Conservation (phyloP, 1,140 invertebrate species). For the Aphis gossypii region DNA sequence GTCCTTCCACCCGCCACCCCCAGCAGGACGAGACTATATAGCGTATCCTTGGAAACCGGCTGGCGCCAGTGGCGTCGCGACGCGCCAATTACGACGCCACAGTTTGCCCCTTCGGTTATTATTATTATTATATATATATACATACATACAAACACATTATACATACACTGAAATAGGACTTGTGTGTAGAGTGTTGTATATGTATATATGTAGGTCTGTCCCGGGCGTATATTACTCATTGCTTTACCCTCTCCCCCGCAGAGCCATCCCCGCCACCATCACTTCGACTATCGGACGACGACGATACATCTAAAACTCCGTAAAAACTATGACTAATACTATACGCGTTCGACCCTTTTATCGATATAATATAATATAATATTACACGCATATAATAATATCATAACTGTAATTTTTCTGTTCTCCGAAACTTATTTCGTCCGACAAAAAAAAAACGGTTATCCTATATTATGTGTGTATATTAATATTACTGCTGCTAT, state of each 20-base stretch:
- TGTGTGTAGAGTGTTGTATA: background rate
- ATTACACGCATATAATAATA: background rate
- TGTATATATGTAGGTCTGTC: conserved; percentile 1
- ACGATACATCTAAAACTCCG: background rate
- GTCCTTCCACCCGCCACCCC: background rate
- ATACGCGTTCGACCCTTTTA: background rate
- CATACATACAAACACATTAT: background rate
- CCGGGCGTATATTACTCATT: conserved; percentile 41
- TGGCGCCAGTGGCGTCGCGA: conserved; percentile 56
- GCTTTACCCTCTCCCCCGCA: background rate
- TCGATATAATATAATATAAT: background rate
- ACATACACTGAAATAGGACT: background rate
- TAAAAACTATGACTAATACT: conserved; percentile 34
- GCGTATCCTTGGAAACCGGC: conserved; percentile 56
- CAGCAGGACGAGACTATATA: conserved; percentile 17
- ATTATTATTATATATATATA: background rate
- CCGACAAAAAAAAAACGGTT: background rate
- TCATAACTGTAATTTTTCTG: background rate
- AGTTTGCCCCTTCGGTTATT: conserved; percentile 42
- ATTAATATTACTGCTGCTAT: background rate
- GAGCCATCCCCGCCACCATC: background rate
- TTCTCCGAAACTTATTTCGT: background rate
- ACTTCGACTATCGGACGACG: background rate
- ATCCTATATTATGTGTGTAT: background rate
- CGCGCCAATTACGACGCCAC: conserved; percentile 57